A percentile compares a stretch with the other conserved stretches of the same genome.
phyloP scores from a whole-genome alignment of 2,797 vertebrate species.

The Argya squamiceps region DNA sequence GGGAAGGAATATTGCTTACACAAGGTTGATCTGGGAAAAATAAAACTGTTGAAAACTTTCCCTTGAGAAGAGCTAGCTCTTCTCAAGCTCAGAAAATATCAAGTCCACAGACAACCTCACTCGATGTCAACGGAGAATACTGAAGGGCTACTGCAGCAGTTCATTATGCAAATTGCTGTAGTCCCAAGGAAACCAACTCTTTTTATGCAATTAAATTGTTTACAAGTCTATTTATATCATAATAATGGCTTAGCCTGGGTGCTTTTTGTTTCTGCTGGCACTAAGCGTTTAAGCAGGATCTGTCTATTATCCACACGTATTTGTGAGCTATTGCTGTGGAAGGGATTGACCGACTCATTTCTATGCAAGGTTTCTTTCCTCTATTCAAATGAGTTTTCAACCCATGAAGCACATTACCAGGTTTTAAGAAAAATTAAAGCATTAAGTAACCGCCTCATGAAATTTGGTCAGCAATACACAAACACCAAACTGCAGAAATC shows the following conservation, averaged over 20 bases:
- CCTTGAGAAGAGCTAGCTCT: too few species aligned
- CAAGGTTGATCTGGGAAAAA: too few species aligned
- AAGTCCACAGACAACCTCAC: not conserved
- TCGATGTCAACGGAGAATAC: not conserved
- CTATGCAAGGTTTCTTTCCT: not conserved
- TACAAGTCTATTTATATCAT: conserved; percentile 59
- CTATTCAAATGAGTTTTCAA: not conserved
- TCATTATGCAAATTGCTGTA: conserved; percentile 52
- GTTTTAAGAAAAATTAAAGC: not conserved
- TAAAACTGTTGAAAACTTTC: too few species aligned
- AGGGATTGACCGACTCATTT: not conserved
- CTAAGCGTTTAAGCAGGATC: not conserved
- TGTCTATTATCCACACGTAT: not conserved
- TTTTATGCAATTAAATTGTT: conserved; percentile 61
- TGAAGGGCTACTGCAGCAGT: not conserved
- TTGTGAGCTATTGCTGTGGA: not conserved
- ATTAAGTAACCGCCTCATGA: not conserved
- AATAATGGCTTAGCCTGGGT: conserved; percentile 28
- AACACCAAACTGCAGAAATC: not conserved
- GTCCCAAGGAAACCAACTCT: conserved; percentile 49
- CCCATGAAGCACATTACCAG: not conserved
- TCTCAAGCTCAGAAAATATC: too few species aligned
- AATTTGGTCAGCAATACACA: not conserved
- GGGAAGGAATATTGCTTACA: too few species aligned
- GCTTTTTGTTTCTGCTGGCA: conserved; percentile 10